A percentile compares a stretch with the other conserved stretches of the same genome.
phyloP scores from a whole-genome alignment of 2,888 invertebrate genomes.

The Ichneumoninae sp. region DNA sequence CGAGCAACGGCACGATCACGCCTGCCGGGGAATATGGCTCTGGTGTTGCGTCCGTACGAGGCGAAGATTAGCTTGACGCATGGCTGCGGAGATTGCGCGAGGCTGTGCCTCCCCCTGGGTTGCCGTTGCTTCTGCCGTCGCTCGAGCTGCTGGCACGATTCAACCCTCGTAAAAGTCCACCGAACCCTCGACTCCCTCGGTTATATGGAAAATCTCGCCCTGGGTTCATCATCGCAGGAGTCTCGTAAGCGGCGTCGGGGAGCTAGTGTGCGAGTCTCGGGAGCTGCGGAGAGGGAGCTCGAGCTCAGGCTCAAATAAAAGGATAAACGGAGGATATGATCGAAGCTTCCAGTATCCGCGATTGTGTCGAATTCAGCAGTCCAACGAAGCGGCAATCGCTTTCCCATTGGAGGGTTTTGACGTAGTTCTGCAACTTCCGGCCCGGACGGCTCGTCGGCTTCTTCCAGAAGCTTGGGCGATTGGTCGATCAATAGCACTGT shows the following conservation, averaged over 20 bases:
- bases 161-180: slow-evolving; percentile 49
- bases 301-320: slow-evolving; percentile 32
- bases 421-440: slow-evolving; percentile 1
- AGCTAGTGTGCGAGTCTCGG: neutral
- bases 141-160: slow-evolving; percentile 43
- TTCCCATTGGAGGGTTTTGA: slow-evolving; percentile 15
- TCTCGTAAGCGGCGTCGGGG: slow-evolving; percentile 33
- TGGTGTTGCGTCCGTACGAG: slow-evolving; percentile 63
- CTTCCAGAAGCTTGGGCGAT: neutral
- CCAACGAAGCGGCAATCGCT: slow-evolving; percentile 24
- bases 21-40: slow-evolving; percentile 26
- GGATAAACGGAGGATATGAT: slow-evolving; percentile 43
- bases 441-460: neutral
- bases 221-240: slow-evolving; percentile 59
- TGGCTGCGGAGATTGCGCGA: slow-evolving; percentile 75
- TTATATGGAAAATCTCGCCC: slow-evolving; percentile 62
- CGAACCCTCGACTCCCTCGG: slow-evolving; percentile 53
- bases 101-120: slow-evolving; percentile 12
- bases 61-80: slow-evolving; percentile 79
- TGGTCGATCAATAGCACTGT: neutral
- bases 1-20: slow-evolving; percentile 68
- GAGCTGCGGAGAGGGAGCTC: slow-evolving; percentile 5
- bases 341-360: slow-evolving; percentile 29
- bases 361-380: slow-evolving; percentile 14
- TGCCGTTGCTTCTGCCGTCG: slow-evolving; percentile 49